phyloP scores from a whole-genome alignment of 30 jellyfish, hydroid and myxozoan genomes.

The Hydractinia echinata region DNA sequence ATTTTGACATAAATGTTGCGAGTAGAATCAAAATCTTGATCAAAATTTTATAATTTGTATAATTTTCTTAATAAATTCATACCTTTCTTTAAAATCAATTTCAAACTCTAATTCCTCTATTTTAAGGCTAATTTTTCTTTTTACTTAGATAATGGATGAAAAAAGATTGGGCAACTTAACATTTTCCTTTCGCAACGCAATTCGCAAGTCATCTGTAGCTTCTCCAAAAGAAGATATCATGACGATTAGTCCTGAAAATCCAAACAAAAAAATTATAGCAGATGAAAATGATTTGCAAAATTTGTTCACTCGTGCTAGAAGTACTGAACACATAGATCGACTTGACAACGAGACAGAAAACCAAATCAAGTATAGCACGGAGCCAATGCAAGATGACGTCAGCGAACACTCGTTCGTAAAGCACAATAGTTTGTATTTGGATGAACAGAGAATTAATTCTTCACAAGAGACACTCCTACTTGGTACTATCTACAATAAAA shows the following conservation, averaged over 20 bases:
- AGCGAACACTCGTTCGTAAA: neutral
- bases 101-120: too few relatives aligned
- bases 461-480: neutral
- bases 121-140: too few relatives aligned
- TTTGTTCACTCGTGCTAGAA: neutral
- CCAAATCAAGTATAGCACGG: neutral
- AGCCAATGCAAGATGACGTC: neutral
- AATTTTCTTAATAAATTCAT: too few relatives aligned
- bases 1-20: too few relatives aligned
- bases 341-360: neutral
- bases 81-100: too few relatives aligned
- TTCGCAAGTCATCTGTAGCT: neutral
- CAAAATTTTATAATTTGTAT: too few relatives aligned
- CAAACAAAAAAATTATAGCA: neutral
- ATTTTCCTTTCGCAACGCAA: conserved; percentile 1
- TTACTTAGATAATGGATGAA: neutral
- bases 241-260: neutral
- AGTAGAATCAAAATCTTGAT: too few relatives aligned
- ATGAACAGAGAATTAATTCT: neutral
- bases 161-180: neutral
- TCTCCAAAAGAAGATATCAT: neutral
- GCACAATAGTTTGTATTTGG: neutral
- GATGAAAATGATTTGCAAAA: neutral
- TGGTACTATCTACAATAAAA: neutral
- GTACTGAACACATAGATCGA: neutral